Evolutionary conservation across 2,888 invertebrate genomes (phyloP), one percentile per base, ranked within the genome.

Genomic region (Gari tellinella): DNA sequence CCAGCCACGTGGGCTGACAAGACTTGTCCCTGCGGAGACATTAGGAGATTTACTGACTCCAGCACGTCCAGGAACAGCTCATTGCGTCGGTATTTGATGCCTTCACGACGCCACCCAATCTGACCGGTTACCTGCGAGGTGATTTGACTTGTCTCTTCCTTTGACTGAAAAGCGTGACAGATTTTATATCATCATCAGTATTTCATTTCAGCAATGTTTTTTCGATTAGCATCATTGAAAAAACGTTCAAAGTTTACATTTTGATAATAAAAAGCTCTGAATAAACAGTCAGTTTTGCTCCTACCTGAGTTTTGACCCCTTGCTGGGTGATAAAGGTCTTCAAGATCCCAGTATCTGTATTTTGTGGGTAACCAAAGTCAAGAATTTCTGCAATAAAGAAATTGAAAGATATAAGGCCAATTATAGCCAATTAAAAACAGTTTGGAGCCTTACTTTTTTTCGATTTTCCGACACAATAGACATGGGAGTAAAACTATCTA

Each of bases 261-360:
- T n/a, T n/a, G n/a, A n/a, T n/a, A n/a, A n/a, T n/a, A n/a, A n/a
- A n/a, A n/a, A n/a, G n/a, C n/a, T n/a, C n/a, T n/a, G n/a, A n/a
- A n/a, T n/a, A n/a, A n/a, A n/a, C n/a, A n/a, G n/a, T n/a, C n/a
- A n/a, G n/a, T n/a, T n/a, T n/a, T n/a, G n/a, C n/a, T n/a, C n/a
- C 53, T 65, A 91, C 91, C 88, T 91, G 91, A 3, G 98, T 98
- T 93, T 99, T 99, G 61, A 99, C 97, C 72, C 99, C 99, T 93
- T 99, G 99, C 92, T 99, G 99, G 15, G 99, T 99, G 87, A 99
- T 99, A 91, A 99, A 99, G 0, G 99, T 99, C 93, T 99, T 99
- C 87, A 99, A 93, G 15, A 99, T 99, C 17, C 99, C 99, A 0
- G 99, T 99, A 92, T 99, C 99, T 0, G 99, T 99, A 92, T 99